Base-by-base conservation (phyloP, 92 coral and sea anemone species). In the Desmophyllum pertusum region DNA sequence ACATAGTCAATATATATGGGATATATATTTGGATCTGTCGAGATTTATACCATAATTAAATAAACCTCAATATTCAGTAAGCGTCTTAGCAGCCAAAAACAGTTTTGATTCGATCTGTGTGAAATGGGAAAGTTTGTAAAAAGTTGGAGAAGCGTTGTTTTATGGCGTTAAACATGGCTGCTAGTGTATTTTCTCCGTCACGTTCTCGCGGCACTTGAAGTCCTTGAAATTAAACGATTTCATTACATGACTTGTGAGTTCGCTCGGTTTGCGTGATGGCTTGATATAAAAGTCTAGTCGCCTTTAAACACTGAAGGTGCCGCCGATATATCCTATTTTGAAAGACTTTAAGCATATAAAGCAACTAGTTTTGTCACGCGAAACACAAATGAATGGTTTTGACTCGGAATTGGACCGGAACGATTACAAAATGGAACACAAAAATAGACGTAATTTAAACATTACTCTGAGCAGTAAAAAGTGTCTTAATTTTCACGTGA, bases 281-380 rank as follows among this genome's bases (percentile, higher is more conserved):
- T 5, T 21, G 9, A 35, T 33, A 19, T 37, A n/a, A n/a, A n/a
- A n/a, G n/a, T 33, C 27, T 64, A 23, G 73, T 38, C 65, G 48
- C 17, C 31, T 55, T 8, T 35, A 19, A 67, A 18, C n/a, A n/a
- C 27, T 18, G 13, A 51, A 42, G 27, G 51, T 30, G 38, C 40
- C 50, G 76, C 39, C 75, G 14, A 66, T 45, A n/a, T n/a, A 48
- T 79, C 51, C 75, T 13, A 46, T 79, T 77, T 79, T 14, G n/a
- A 52, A 9, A 10, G 83, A 25, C 57, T 63, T 64, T 37, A 64
- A n/a, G 18, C 41, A 63, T 42, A 39, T 78, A 40, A 78, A 18
- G 23, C 15, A 42, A 18, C 61, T 30, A 19, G 38, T 18, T 65
- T 45, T 66, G 73, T 80, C 84, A 80, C 84, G 84, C 74, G 73